These are phyloP conservation scores for Torymus aiolomorphi DNA, from an alignment of 2,888 invertebrate species.

Conservation along the genomic window DNA sequence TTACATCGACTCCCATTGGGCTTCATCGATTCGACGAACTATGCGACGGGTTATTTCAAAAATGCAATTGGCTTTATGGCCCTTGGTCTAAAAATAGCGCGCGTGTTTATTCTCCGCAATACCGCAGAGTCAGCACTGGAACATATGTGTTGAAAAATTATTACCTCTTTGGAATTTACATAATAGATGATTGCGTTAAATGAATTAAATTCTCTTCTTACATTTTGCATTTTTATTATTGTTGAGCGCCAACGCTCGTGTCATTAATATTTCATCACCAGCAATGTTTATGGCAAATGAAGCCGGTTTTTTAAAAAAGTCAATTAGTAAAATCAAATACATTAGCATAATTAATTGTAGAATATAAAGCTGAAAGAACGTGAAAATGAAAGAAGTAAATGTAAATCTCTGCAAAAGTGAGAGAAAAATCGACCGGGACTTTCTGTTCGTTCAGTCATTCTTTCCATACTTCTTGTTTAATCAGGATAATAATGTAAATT, in stretches of 20 bases:
- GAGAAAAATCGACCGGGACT: slow-evolving; percentile 69
- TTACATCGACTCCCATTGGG: slow-evolving; percentile 64
- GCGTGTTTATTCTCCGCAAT: too few species aligned
- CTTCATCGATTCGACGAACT: slow-evolving; percentile 64
- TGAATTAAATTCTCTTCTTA: too few species aligned
- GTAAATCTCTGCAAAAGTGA: slow-evolving; percentile 61
- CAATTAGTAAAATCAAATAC: background rate
- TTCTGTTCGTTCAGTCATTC: slow-evolving; percentile 60
- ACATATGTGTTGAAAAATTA: background rate
- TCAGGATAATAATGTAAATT: slow-evolving; percentile 68
- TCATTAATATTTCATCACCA: too few species aligned
- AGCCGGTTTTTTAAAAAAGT: too few species aligned
- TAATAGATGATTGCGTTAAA: too few species aligned
- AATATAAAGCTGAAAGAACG: slow-evolving; percentile 37
- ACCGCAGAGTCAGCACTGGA: too few species aligned
- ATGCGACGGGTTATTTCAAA: background rate
- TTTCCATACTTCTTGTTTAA: slow-evolving; percentile 62
- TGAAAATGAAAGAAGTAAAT: slow-evolving; percentile 35
- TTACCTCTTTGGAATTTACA: too few species aligned
- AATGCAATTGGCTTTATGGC: background rate
- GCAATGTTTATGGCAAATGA: too few species aligned
- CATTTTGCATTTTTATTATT: too few species aligned
- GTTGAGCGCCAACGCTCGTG: too few species aligned
- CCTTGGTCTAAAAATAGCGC: background rate
- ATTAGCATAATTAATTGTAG: slow-evolving; percentile 26